phyloP scores from a whole-genome alignment of 2,888 invertebrate genomes.

The Abscondita cerata region DNA sequence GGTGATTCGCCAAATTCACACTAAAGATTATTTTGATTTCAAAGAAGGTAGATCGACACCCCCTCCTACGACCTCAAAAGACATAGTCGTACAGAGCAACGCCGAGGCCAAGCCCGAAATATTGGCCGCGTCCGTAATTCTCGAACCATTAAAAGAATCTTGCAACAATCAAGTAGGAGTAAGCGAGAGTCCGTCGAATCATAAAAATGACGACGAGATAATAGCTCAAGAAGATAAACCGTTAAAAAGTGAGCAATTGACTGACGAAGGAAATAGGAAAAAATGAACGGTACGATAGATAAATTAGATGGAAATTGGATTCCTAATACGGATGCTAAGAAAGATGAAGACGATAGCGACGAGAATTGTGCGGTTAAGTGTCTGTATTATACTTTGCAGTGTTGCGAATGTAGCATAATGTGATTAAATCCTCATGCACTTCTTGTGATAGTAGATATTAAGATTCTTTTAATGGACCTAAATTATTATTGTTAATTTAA shows the following conservation, averaged over 20 bases:
- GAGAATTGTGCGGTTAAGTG: constrained; percentile 69
- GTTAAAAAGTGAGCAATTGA: constrained; percentile 30
- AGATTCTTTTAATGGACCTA: constrained; percentile 1
- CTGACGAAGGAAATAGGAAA: constrained; percentile 33
- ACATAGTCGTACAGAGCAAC: constrained; percentile 26
- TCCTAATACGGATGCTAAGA: constrained; percentile 27
- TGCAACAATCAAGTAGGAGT: constrained; percentile 22
- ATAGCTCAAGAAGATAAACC: constrained; percentile 23
- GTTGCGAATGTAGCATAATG: constrained; percentile 67
- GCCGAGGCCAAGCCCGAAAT: constrained; percentile 24
- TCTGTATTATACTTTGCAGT: constrained; percentile 68
- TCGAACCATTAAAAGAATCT: constrained; percentile 32
- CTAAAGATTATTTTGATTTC: constrained; percentile 39
- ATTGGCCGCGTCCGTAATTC: constrained; percentile 27
- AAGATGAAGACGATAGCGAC: constrained; percentile 50
- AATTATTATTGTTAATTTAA: constrained; percentile 6
- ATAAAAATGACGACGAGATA: constrained; percentile 27
- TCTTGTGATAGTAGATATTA: constrained; percentile 28
- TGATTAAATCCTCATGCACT: constrained; percentile 33
- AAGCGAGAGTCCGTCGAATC: constrained; percentile 6
- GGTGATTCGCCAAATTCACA: constrained; percentile 46
- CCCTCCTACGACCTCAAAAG: constrained; percentile 44
- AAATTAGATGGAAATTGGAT: constrained; percentile 31
- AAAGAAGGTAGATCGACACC: constrained; percentile 43
- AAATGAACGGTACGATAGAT: constrained; percentile 31